Conservation (phyloP, 1,140 invertebrate genomes). For the Drosophila lacteicornis region DNA sequence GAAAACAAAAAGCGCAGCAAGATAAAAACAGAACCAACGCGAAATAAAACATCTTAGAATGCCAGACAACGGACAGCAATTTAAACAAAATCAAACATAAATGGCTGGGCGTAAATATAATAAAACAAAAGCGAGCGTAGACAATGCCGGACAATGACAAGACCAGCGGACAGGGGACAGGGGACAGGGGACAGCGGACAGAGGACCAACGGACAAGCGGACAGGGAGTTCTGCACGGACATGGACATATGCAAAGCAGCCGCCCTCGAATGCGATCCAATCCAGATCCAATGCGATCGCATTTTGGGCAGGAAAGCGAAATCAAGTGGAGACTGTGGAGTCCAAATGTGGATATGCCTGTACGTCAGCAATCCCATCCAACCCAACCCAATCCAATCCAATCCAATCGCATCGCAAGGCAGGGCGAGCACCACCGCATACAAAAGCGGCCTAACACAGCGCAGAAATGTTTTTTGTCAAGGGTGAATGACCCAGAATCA, state of each 20-base stretch:
- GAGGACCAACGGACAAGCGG: constrained; percentile 20
- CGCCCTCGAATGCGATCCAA: constrained; percentile 27
- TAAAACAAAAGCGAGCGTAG: constrained; percentile 45
- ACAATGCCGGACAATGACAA: constrained; percentile 58
- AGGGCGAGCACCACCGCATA: constrained; percentile 55
- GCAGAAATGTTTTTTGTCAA: constrained; percentile 80
- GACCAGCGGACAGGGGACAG: constrained; percentile 14
- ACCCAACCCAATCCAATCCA: constrained; percentile 49
- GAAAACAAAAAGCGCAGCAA: constrained; percentile 36
- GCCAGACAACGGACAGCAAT: constrained; percentile 54
- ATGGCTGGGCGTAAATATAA: constrained; percentile 47
- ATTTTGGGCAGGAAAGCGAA: constrained; percentile 27
- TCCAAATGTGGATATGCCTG: constrained; percentile 70
- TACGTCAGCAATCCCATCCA: constrained; percentile 65
- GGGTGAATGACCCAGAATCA: constrained; percentile 83
- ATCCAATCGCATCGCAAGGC: constrained; percentile 27
- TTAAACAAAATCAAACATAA: constrained; percentile 75
- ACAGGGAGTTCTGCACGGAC: constrained; percentile 28
- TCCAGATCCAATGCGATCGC: constrained; percentile 22
- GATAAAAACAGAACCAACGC: constrained; percentile 36
- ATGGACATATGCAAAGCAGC: constrained; percentile 49
- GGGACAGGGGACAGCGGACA: constrained; percentile 4
- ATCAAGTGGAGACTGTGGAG: constrained; percentile 42
- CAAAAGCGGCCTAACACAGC: constrained; percentile 79
- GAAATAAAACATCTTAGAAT: constrained; percentile 33